Evolutionary conservation across 1,140 invertebrate genomes (phyloP), one percentile per base, ranked within the genome.

Genomic region (Zaprionus ghesquierei): DNA sequence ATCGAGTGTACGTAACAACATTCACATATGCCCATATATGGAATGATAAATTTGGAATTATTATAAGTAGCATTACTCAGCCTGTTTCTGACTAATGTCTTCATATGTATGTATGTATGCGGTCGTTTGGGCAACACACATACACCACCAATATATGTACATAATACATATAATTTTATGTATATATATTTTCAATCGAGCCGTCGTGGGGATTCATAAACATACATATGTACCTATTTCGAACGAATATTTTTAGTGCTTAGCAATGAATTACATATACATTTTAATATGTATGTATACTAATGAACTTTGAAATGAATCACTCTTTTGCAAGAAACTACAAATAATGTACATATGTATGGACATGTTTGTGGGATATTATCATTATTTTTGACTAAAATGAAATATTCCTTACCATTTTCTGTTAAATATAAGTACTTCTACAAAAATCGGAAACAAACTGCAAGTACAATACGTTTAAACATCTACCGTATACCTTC

Each of bases 71-170:
- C 41, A 46, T 46, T 46, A 46, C 41, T 46, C 41, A 46, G 41
- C 41, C 41, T 46, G 41, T 46, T 46, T 46, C 41, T 46, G 41
- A 46, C 41, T 46, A 46, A 46, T 46, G 41, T 46, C 41, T 46
- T 8, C 41, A 20, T 46, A 22, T 12, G 20, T 46, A 46, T 46
- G 20, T 46, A 46, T 6, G 3, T 41, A 41, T n/a, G 33, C 5
- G 41, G 12, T 4, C 18, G 41, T 46, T 46, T 12, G 22, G 15
- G 10, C 15, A 46, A 10, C 35, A 15, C 9, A 44, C 18, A 46
- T 20, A 46, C 5, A 46, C 41, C 2, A 46, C 41, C 9, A 46
- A 46, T 3, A 20, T 44, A 46, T 46, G 41, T 20, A 46, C 18
- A 46, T 46, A n/a, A 22, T 46, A 33, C 31, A 33, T 33, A 41